phyloP scores from a whole-genome alignment of 2,113 vertebrate genomes.

The Penelope pileata region DNA sequence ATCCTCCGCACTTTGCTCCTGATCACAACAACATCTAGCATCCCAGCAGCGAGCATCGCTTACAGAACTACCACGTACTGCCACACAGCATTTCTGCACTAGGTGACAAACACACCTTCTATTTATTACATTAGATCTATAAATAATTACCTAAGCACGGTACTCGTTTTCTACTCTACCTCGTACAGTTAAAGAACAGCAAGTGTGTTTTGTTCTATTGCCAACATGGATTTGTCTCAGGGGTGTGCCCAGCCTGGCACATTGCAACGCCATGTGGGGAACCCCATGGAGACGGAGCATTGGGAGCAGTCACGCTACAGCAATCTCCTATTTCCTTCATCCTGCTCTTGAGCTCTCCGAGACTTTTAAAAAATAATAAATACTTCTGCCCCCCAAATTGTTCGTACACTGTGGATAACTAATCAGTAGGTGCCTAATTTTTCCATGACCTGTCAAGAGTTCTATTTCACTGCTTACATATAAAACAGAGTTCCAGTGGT shows the following conservation, averaged over 20 bases:
- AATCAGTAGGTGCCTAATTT: background rate
- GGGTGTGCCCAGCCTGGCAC: background rate
- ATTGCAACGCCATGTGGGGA: rapidly evolving
- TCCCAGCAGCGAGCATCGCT: constrained; percentile 41
- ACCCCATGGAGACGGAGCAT: background rate
- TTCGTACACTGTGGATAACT: constrained; percentile 27
- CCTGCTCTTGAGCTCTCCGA: constrained; percentile 4
- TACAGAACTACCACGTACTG: constrained; percentile 47
- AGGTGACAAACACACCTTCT: background rate
- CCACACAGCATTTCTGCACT: constrained; percentile 1
- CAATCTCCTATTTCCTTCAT: background rate
- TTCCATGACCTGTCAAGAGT: constrained; percentile 21
- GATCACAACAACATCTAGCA: constrained; percentile 58
- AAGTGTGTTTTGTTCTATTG: constrained; percentile 19
- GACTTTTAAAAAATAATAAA: constrained; percentile 25
- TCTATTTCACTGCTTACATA: background rate
- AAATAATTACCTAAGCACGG: constrained; percentile 31
- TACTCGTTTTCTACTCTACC: background rate
- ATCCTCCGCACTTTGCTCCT: constrained; percentile 50
- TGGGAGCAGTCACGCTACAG: background rate
- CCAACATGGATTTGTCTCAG: background rate
- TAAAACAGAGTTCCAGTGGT: constrained; percentile 4
- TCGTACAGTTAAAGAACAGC: constrained; percentile 31
- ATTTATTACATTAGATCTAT: constrained; percentile 52
- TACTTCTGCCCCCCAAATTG: background rate